Conservation (phyloP, 2,797 vertebrate species). For the Knipowitschia caucasica region DNA sequence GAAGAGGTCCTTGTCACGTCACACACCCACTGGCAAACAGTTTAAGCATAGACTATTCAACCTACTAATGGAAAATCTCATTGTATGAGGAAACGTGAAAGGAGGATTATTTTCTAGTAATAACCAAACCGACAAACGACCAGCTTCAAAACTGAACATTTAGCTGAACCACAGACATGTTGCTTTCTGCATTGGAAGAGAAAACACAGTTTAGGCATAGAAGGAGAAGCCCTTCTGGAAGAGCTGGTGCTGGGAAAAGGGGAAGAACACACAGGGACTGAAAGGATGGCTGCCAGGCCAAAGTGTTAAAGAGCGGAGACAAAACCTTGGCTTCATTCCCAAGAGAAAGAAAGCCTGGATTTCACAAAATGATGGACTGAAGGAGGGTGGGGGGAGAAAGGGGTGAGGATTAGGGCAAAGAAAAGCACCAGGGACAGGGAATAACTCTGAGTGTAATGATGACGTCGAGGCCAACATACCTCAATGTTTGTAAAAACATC, state of each 20-base stretch:
- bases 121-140: conserved; percentile 40
- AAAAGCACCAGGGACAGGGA: conserved; percentile 60
- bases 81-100: background rate
- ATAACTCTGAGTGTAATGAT: conserved; percentile 63
- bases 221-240: conserved; percentile 55
- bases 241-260: conserved; percentile 23
- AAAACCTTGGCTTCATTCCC: conserved; percentile 59
- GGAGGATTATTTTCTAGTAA: background rate
- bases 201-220: conserved; percentile 55
- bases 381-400: conserved; percentile 42
- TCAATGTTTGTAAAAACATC: conserved; percentile 36
- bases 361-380: conserved; percentile 70
- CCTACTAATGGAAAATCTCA: background rate
- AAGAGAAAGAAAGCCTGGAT: conserved; percentile 62
- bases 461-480: conserved; percentile 46
- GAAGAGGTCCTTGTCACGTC: background rate
- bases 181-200: conserved; percentile 53
- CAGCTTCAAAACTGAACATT: conserved; percentile 43
- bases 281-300: conserved; percentile 62
- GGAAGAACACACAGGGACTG: conserved; percentile 47
- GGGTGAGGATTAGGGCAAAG: conserved; percentile 55
- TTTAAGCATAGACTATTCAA: background rate
- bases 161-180: conserved; percentile 63
- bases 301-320: conserved; percentile 56
- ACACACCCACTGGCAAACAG: background rate